Evolutionary conservation across 2,113 vertebrate species (phyloP).

Genomic region (Chrysochloris asiatica): DNA sequence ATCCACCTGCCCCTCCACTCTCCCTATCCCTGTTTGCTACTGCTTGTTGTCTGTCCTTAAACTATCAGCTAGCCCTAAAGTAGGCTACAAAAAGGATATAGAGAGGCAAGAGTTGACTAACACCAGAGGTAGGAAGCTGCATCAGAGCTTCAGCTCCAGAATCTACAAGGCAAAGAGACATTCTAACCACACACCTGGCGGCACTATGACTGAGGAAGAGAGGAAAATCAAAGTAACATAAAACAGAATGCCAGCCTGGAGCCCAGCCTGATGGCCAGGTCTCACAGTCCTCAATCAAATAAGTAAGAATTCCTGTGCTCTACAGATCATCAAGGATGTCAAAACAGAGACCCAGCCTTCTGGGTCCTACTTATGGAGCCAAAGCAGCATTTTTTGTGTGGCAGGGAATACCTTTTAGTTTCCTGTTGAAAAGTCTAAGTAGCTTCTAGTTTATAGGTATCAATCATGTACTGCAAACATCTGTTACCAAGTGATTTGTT

Average conservation of each 20-base stretch:
- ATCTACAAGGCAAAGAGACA: not conserved
- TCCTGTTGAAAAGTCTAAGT: not conserved
- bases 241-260: not conserved
- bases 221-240: not conserved
- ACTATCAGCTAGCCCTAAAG: not conserved
- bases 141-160: not conserved
- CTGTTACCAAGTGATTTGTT: not conserved
- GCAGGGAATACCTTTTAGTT: not conserved
- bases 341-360: not conserved
- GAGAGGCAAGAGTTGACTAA: not conserved
- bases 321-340: not conserved
- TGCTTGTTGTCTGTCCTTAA: not conserved
- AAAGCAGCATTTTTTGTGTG: not conserved
- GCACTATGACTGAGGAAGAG: not conserved
- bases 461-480: not conserved
- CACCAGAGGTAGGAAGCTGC: no score
- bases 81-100: not conserved
- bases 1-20: no score
- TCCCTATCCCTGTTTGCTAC: no score
- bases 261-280: not conserved
- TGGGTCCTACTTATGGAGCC: not conserved
- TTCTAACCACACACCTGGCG: not conserved
- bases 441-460: not conserved
- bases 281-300: not conserved
- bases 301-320: not conserved